Conservation (phyloP, 2,888 invertebrate species). For the Coenonympha arcania region DNA sequence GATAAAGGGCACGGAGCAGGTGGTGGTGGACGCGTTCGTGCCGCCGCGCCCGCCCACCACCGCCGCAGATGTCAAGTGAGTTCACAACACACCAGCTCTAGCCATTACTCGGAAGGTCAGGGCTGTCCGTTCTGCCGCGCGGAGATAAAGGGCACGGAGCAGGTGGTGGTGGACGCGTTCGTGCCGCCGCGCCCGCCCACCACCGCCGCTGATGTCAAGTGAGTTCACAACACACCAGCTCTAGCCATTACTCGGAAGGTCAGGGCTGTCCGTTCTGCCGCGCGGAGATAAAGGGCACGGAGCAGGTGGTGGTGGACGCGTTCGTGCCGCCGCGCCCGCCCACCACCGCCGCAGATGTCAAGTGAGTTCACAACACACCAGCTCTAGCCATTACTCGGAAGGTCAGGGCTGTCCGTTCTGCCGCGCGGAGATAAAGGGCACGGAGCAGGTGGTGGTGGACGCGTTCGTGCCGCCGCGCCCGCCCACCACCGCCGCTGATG, state of each 20-base stretch:
- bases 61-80: slow-evolving; percentile 49
- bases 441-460: slow-evolving; percentile 98
- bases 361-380: slow-evolving; percentile 36
- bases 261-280: slow-evolving; percentile 99
- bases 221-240: slow-evolving; percentile 23
- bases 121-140: slow-evolving; percentile 99
- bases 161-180: slow-evolving; percentile 98
- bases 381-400: slow-evolving; percentile 64
- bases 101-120: slow-evolving; percentile 79
- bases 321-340: slow-evolving; percentile 86
- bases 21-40: slow-evolving; percentile 97
- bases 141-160: slow-evolving; percentile 99
- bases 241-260: slow-evolving; percentile 75
- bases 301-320: slow-evolving; percentile 98
- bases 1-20: slow-evolving; percentile 99
- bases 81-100: background rate
- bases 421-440: slow-evolving; percentile 99
- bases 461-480: slow-evolving; percentile 90
- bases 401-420: slow-evolving; percentile 99
- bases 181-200: slow-evolving; percentile 81
- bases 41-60: slow-evolving; percentile 78
- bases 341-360: slow-evolving; percentile 44
- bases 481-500: slow-evolving; percentile 49
- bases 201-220: slow-evolving; percentile 48
- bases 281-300: slow-evolving; percentile 99